A percentile compares a stretch with the other conserved stretches of the same genome.
phyloP scores from a whole-genome alignment of 2,797 vertebrate species.

The Mormyrus proboscirostris region DNA sequence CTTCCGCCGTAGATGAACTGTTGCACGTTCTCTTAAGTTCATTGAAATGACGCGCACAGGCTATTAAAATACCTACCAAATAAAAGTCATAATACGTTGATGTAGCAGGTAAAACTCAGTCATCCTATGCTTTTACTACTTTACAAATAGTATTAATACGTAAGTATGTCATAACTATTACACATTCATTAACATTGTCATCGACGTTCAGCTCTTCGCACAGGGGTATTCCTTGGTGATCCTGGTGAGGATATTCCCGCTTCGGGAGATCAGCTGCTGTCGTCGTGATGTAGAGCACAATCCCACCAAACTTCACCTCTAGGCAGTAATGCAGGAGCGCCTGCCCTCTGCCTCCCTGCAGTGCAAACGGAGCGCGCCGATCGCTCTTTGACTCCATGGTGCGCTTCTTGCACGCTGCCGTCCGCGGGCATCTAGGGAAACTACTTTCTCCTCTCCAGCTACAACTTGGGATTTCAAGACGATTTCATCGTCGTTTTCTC shows the following conservation, averaged over 20 bases:
- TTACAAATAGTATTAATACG: background rate
- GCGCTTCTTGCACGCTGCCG: constrained; percentile 35
- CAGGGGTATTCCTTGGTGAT: constrained; percentile 6
- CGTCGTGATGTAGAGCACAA: constrained; percentile 63
- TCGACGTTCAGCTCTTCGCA: background rate
- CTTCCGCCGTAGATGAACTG: background rate
- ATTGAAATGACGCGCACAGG: background rate
- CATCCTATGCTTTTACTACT: background rate
- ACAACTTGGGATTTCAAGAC: constrained; percentile 21
- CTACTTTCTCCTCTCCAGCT: constrained; percentile 28
- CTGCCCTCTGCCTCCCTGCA: constrained; percentile 33
- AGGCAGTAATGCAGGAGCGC: constrained; percentile 42
- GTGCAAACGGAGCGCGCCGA: constrained; percentile 27
- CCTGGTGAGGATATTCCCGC: constrained; percentile 6
- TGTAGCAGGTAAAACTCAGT: background rate
- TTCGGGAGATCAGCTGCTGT: constrained; percentile 38
- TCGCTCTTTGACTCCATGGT: constrained; percentile 31
- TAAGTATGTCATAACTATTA: background rate
- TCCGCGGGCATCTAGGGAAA: constrained; percentile 41
- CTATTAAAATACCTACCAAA: background rate
- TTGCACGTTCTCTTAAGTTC: background rate
- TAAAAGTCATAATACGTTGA: background rate
- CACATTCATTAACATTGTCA: background rate
- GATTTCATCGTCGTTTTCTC: background rate
- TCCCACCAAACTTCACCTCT: constrained; percentile 57